phyloP scores from a whole-genome alignment of 2,888 invertebrate species.

The Macropis europaea region DNA sequence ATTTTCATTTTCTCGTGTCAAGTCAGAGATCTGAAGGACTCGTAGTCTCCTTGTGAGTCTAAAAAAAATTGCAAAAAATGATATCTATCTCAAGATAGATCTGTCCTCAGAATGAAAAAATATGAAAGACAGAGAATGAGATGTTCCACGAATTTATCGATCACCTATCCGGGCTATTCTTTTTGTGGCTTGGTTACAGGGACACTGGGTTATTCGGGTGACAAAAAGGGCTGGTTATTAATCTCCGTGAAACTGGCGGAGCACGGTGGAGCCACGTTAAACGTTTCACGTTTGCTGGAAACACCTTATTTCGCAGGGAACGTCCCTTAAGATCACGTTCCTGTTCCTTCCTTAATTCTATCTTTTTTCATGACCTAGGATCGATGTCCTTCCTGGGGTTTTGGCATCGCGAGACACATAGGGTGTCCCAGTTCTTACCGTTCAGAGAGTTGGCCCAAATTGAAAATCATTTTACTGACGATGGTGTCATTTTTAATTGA shows the following conservation, averaged over 20 bases:
- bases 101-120: not conserved
- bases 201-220: constrained; percentile 12
- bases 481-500: not conserved
- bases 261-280: constrained; percentile 36
- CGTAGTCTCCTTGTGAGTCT: too few species aligned
- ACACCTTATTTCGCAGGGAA: constrained; percentile 11
- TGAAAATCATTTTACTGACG: not conserved
- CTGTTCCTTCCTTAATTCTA: constrained; percentile 1
- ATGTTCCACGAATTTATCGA: constrained; percentile 6
- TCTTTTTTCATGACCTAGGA: not conserved
- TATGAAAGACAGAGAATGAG: not conserved
- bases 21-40: too few species aligned
- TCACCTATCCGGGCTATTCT: not conserved
- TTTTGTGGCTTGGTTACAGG: constrained; percentile 7
- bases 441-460: constrained; percentile 30
- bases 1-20: too few species aligned
- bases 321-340: constrained; percentile 12
- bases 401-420: not conserved
- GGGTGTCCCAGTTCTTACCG: constrained; percentile 40
- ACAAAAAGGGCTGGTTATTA: constrained; percentile 44
- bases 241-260: constrained; percentile 28
- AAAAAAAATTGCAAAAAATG: too few species aligned
- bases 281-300: constrained; percentile 7
- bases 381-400: not conserved
- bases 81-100: not conserved